A percentile compares a stretch with the other conserved stretches of the same genome.
Evolutionary conservation across 92 coral and sea anemone genomes (phyloP).

Genomic region (Desmophyllum pertusum): DNA sequence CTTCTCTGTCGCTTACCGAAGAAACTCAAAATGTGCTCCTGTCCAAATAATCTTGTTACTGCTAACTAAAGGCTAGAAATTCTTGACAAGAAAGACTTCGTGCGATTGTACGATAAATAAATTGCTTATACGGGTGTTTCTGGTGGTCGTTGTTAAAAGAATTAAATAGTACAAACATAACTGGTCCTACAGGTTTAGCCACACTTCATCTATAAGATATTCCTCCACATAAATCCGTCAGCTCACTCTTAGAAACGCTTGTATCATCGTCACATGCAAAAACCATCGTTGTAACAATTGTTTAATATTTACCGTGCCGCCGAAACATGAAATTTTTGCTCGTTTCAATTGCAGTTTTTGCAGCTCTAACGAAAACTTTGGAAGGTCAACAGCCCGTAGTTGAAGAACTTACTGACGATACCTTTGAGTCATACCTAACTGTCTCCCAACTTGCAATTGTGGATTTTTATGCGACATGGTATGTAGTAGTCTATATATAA

Average conservation of each 20-base stretch:
- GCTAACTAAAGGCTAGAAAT: no score
- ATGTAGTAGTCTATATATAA: slow-evolving; percentile 11
- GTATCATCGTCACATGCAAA: not conserved
- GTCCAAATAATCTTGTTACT: not conserved
- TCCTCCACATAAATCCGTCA: not conserved
- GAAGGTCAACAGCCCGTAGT: not conserved
- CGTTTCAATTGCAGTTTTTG: not conserved
- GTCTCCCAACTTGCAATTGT: slow-evolving; percentile 35
- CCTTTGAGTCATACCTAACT: slow-evolving; percentile 22
- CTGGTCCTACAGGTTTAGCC: slow-evolving; percentile 22
- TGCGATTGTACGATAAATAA: not conserved
- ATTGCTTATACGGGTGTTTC: slow-evolving; percentile 33
- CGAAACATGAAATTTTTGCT: slow-evolving; percentile 23
- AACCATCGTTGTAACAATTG: not conserved
- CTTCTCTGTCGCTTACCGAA: not conserved
- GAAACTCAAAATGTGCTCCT: no score
- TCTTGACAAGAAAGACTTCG: no score
- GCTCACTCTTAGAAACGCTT: not conserved
- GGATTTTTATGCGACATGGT: slow-evolving; percentile 63
- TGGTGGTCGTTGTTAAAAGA: slow-evolving; percentile 6
- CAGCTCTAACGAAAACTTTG: not conserved
- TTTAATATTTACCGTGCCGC: not conserved
- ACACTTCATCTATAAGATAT: slow-evolving; percentile 17
- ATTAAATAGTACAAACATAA: slow-evolving; percentile 6
- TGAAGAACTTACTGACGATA: slow-evolving; percentile 12